Base-by-base conservation (phyloP, 2,113 vertebrate species). In the Acrocephalus arundinaceus region DNA sequence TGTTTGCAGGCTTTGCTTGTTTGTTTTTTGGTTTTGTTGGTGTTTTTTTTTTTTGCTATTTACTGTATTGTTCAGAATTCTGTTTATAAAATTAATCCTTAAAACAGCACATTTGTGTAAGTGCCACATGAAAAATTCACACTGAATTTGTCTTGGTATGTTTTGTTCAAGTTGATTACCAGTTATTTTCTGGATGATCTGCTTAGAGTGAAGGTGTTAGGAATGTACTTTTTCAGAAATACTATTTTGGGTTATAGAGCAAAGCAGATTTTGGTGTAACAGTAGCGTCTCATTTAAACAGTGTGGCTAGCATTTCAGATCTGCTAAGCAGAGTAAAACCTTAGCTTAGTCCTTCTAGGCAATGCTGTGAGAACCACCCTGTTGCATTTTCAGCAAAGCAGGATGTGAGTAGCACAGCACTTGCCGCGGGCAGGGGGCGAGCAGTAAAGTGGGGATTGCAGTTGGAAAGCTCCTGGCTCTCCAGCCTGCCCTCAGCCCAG, bases 151-250 rank as follows among this genome's bases (percentile, higher is more conserved):
- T 90, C 72, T 88, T 30, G 1, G n/a, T 51, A 8, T 55, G 51
- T 63, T 91, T 87, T 78, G 33, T 78, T 87, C 39, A 66, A 86
- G 52, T 83, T 2, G 20, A 83, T 95, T 74, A 67, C n/a, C 52
- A 57, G 51, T 74, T 83, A 45, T 93, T 92, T 91, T 77, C 68
- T 92, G 75, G 72, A 63, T 92, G 31, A 72, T 88, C 65, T 91
- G 39, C 62, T 83, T 70, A 30, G 22, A 85, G 17, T 1, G 2
- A 58, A 92, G 63, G 83, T 83, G 82, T 83, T 46, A 86, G 63
- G 90, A 73, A n/a, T 16, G 6, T 24, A 21, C 12, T 66, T 57
- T 49, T 67, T 23, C 28, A 71, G 55, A 88, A 96, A 30, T n/a
- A n/a, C 16, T 59, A 3, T 86, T 90, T 25, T 83, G 78, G 17